These are phyloP conservation scores for Synaphobranchus kaupii DNA, from an alignment of 2,797 vertebrate species.

Conservation along the genomic window DNA sequence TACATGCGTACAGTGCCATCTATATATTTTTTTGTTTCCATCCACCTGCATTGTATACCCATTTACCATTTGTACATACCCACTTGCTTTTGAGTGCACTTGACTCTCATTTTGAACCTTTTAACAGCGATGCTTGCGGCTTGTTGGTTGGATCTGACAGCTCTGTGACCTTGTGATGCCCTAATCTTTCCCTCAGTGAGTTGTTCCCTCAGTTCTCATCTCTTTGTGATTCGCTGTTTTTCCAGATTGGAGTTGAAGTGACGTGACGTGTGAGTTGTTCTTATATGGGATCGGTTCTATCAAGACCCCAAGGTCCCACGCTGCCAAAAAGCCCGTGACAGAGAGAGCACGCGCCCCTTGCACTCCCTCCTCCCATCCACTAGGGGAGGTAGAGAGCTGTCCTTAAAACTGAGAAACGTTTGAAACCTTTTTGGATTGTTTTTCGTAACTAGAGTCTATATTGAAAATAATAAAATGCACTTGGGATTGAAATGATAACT, in stretches of 20 bases:
- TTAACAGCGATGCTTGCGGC: not conserved
- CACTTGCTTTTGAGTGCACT: not conserved
- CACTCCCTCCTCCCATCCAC: too few relatives aligned
- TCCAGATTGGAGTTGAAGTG: not conserved
- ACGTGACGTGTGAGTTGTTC: not conserved
- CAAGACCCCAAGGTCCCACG: not conserved
- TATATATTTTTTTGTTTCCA: not conserved
- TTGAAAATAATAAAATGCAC: too few relatives aligned
- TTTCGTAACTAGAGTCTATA: too few relatives aligned
- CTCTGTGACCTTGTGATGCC: not conserved
- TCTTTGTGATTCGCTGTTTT: not conserved
- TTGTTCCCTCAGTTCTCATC: not conserved
- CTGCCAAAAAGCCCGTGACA: too few relatives aligned
- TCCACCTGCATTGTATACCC: not conserved
- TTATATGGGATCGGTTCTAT: too few relatives aligned
- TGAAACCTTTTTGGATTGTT: too few relatives aligned
- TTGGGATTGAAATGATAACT: too few relatives aligned
- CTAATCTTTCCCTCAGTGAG: not conserved
- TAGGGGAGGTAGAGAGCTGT: too few relatives aligned
- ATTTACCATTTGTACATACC: not conserved
- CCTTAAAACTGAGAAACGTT: too few relatives aligned
- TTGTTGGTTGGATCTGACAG: not conserved
- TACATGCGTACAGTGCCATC: not conserved
- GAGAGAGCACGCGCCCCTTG: too few relatives aligned
- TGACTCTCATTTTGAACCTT: not conserved